A percentile compares a stretch with the other conserved stretches of the same genome.
These are phyloP conservation scores for Lucilia cuprina DNA, from an alignment of 1,140 invertebrate genomes.

Conservation along the genomic window DNA sequence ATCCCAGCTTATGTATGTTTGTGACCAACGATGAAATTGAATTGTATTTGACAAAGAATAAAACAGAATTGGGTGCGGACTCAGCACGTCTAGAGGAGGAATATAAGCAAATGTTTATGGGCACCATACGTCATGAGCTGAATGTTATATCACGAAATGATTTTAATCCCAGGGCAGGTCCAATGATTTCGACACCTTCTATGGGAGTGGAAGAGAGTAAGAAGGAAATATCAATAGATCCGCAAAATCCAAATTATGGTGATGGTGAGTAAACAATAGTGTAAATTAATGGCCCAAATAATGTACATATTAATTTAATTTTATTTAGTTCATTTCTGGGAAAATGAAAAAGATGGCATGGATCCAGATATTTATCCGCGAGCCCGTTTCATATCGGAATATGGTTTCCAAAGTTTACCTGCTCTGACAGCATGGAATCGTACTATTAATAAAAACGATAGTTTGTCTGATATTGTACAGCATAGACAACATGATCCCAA, in stretches of 20 bases:
- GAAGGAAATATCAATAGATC: constrained; percentile 75
- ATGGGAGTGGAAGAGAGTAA: constrained; percentile 84
- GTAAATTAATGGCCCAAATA: too few species aligned
- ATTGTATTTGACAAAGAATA: constrained; percentile 81
- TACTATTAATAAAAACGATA: constrained; percentile 67
- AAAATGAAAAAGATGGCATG: constrained; percentile 83
- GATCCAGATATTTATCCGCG: constrained; percentile 75
- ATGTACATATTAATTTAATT: not conserved
- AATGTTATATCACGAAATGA: constrained; percentile 66
- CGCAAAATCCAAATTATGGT: constrained; percentile 81
- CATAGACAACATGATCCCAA: constrained; percentile 84
- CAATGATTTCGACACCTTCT: constrained; percentile 82
- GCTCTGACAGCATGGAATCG: constrained; percentile 65
- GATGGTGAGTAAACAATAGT: constrained; percentile 71
- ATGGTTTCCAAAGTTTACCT: constrained; percentile 93
- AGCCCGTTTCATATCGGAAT: constrained; percentile 91
- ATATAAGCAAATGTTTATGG: constrained; percentile 86
- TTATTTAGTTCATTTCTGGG: constrained; percentile 86
- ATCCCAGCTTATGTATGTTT: constrained; percentile 88
- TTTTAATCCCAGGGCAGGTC: constrained; percentile 51
- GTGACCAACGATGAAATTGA: constrained; percentile 99
- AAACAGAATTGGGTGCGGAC: constrained; percentile 74
- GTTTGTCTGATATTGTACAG: constrained; percentile 72
- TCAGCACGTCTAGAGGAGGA: constrained; percentile 75
- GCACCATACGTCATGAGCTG: constrained; percentile 76